Evolutionary conservation across 2,888 invertebrate genomes (phyloP).

Genomic region (Hypercompe scribonia): DNA sequence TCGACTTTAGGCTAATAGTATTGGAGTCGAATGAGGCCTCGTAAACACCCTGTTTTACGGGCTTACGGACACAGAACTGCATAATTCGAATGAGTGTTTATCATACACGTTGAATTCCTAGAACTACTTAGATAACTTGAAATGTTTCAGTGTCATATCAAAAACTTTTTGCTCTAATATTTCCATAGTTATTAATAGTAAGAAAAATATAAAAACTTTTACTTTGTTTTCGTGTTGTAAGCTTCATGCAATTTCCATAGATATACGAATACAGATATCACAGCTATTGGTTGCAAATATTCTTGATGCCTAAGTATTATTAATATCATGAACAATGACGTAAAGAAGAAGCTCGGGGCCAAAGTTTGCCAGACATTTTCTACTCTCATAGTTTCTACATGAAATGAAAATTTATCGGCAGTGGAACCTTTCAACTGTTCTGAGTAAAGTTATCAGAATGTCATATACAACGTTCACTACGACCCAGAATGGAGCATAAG

Average conservation of each 20-base stretch:
- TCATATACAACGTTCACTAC: conserved; percentile 35
- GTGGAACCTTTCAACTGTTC: conserved; percentile 21
- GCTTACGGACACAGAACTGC: conserved; percentile 41
- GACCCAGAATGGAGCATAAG: conserved; percentile 42
- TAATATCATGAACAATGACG: not conserved
- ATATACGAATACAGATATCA: not conserved
- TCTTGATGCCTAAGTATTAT: not conserved
- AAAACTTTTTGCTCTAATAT: not conserved
- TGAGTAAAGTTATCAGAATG: conserved; percentile 35
- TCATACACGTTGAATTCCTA: conserved; percentile 26
- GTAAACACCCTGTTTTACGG: conserved; percentile 43
- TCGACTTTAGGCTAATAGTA: conserved; percentile 20
- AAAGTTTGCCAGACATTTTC: not conserved
- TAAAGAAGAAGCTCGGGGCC: not conserved
- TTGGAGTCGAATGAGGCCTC: conserved; percentile 41
- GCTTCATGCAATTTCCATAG: not conserved
- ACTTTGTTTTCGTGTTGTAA: not conserved
- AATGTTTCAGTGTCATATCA: not conserved
- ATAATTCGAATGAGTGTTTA: conserved; percentile 39
- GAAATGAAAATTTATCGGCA: conserved; percentile 32
- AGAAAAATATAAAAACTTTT: not conserved
- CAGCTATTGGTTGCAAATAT: not conserved
- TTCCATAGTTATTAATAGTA: not conserved
- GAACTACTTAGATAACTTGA: conserved; percentile 16
- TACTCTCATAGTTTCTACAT: conserved; percentile 16